These are phyloP conservation scores for Calycopis cecrops DNA, from an alignment of 1,140 invertebrate species.

Conservation along the genomic window DNA sequence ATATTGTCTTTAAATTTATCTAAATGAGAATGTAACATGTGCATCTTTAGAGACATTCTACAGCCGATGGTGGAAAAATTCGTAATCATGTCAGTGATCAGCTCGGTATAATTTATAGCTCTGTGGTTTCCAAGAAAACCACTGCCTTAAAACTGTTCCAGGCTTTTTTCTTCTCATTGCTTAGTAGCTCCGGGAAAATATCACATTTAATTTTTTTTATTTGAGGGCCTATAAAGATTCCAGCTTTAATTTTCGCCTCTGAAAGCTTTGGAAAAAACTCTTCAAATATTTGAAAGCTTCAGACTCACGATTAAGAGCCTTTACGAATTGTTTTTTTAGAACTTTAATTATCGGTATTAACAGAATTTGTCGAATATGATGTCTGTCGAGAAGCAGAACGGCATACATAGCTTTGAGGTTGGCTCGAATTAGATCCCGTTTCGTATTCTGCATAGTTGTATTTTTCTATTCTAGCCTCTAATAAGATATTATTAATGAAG, in stretches of 20 bases:
- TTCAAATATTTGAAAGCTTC: conserved; percentile 11
- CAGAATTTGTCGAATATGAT: too few species aligned
- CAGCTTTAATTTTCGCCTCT: conserved; percentile 13
- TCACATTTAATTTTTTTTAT: conserved; percentile 1
- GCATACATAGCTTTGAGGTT: too few species aligned
- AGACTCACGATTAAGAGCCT: neutral
- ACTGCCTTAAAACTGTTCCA: conserved; percentile 9
- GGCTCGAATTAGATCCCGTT: too few species aligned
- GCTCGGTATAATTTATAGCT: conserved; percentile 4
- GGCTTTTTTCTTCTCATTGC: neutral
- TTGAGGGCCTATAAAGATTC: conserved; percentile 5
- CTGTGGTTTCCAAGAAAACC: conserved; percentile 1
- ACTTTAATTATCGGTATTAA: too few species aligned
- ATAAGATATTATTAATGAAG: too few species aligned
- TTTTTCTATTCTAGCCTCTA: too few species aligned
- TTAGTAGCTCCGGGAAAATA: conserved; percentile 1
- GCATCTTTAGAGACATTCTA: conserved; percentile 50
- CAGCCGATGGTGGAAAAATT: conserved; percentile 36
- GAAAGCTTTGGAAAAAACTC: conserved; percentile 1
- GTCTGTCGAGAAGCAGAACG: too few species aligned
- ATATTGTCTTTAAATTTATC: conserved; percentile 50
- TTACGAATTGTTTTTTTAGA: conserved; percentile 12
- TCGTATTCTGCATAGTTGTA: too few species aligned
- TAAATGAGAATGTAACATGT: conserved; percentile 47
- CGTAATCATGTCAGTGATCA: conserved; percentile 16